phyloP scores from a whole-genome alignment of 2,797 vertebrate genomes.

The Microctenopoma lineatum region DNA sequence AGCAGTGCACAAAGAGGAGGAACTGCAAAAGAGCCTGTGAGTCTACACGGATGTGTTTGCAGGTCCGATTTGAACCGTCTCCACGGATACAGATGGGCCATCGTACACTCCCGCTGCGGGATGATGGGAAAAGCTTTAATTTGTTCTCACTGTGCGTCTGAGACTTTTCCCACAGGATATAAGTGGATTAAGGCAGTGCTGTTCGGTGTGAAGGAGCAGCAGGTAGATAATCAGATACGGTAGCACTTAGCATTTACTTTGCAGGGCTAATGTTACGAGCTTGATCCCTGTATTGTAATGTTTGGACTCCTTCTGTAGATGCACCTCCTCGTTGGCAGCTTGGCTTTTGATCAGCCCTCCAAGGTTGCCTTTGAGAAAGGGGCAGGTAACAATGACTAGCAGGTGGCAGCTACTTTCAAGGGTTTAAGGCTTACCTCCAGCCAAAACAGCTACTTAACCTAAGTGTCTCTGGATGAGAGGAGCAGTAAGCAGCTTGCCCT shows the following conservation, averaged over 20 bases:
- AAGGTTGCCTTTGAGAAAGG: conserved; percentile 22
- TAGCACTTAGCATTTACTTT: conserved; percentile 68
- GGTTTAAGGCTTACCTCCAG: conserved; percentile 68
- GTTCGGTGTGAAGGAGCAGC: conserved; percentile 69
- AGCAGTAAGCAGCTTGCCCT: conserved; percentile 59
- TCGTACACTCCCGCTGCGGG: conserved; percentile 47
- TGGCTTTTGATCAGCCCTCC: conserved; percentile 49
- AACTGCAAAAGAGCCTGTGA: conserved; percentile 15
- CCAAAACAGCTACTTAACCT: conserved; percentile 75
- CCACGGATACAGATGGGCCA: conserved; percentile 45
- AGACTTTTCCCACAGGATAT: conserved; percentile 55
- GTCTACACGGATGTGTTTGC: conserved; percentile 17
- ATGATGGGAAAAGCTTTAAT: conserved; percentile 70
- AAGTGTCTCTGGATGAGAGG: conserved; percentile 65
- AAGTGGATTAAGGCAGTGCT: conserved; percentile 72
- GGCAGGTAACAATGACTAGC: conserved; percentile 55
- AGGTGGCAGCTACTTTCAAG: conserved; percentile 67
- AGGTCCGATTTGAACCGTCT: conserved; percentile 35
- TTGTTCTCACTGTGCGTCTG: conserved; percentile 66
- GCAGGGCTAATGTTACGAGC: conserved; percentile 59
- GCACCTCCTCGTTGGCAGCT: conserved; percentile 33
- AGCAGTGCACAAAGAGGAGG: conserved; percentile 21
- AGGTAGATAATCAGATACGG: conserved; percentile 77
- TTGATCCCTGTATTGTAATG: conserved; percentile 59
- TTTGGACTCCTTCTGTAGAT: conserved; percentile 54